Base-by-base conservation (phyloP, 2,888 invertebrate genomes). In the Dryobotodes eremita region DNA sequence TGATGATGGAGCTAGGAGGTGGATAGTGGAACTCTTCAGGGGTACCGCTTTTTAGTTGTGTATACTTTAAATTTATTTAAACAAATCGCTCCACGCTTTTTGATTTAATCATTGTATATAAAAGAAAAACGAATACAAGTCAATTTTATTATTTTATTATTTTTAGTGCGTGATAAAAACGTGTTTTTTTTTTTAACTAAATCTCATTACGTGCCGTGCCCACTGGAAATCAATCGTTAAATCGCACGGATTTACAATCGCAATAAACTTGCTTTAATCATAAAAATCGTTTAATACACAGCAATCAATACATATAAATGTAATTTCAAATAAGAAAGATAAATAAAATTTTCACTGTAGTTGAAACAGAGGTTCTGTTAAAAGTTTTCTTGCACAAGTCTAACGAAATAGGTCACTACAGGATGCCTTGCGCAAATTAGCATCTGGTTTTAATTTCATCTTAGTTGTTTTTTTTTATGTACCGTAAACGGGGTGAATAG, bases 351-450 rank as follows among this genome's bases (percentile, higher is more conserved):
- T 36, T 0, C 36, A 2, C 3, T 31, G n/a, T 23, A 68, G 3
- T 42, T 3, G 17, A 53, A 82, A 31, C 1, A n/a, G 50, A 82
- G 17, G 36, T 62, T 36, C 23, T 48, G 1, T 26, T 20, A 15
- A 11, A 72, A 80, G 69, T 70, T 79, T 55, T 11, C 59, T 50
- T 26, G 71, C 50, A n/a, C 72, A 36, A 65, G 48, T 84, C 59
- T 79, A 84, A 79, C 48, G 80, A 79, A 84, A 84, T 53, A 78
- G 62, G 83, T 83, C 70, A 55, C 26, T 26, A 57, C 36, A 50
- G 48, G 17, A 31, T n/a, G 57, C 31, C 10, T 57, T 68, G 20
- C 48, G 10, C 46, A 23, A 69, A 59, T 72, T 79, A 13, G 50
- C 17, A 59, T 31, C 36, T 75, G 13, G 55, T 23, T 61, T 26